Conservation (phyloP, 2,888 invertebrate species). For the Eutolmus rufibarbis region DNA sequence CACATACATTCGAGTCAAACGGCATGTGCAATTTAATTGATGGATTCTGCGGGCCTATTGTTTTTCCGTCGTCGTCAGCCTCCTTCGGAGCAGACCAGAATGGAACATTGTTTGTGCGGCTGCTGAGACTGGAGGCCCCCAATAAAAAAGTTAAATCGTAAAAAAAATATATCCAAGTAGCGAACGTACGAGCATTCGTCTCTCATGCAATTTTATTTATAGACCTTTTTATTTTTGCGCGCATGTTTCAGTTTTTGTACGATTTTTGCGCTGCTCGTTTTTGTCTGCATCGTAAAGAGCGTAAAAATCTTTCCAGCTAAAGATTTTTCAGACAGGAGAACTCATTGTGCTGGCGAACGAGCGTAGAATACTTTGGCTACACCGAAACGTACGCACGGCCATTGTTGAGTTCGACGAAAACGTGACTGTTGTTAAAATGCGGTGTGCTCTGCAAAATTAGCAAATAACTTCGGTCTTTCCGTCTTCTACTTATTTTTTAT, state of each 20-base stretch:
- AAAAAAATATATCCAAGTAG: neutral
- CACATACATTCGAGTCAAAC: constrained; percentile 31
- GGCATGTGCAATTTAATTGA: constrained; percentile 44
- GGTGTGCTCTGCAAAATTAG: neutral
- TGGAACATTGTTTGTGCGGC: neutral
- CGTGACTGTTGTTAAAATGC: constrained; percentile 25
- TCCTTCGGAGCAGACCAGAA: neutral
- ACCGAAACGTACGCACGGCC: constrained; percentile 3
- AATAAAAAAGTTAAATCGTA: neutral
- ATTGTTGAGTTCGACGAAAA: constrained; percentile 7
- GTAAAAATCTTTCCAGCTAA: neutral
- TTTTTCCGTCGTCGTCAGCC: neutral
- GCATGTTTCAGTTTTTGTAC: neutral
- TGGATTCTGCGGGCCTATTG: constrained; percentile 41
- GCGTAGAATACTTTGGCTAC: neutral
- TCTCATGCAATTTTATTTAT: neutral
- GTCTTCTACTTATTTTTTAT: neutral
- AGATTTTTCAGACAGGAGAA: neutral
- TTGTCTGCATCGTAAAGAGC: neutral
- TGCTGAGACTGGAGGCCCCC: neutral
- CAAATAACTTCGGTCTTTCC: constrained; percentile 1
- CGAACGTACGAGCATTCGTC: neutral
- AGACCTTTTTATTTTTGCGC: neutral
- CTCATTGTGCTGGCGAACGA: neutral
- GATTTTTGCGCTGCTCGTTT: neutral